Conservation (phyloP, 2,113 vertebrate species). For the Lepidothrix coronata region DNA sequence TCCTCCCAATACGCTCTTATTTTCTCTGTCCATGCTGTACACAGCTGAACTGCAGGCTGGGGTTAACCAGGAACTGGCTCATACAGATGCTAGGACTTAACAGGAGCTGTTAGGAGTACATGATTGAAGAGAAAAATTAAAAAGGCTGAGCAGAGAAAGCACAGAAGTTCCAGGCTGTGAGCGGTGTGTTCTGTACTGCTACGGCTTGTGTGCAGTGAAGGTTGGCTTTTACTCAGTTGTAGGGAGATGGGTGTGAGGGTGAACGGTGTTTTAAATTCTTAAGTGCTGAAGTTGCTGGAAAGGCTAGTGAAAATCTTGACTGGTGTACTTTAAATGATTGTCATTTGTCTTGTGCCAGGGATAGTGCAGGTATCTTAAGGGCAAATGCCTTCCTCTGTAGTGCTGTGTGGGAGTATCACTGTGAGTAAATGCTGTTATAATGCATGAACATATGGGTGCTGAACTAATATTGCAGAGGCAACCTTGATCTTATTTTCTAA, state of each 20-base stretch:
- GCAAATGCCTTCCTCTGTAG: not conserved
- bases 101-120: not conserved
- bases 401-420: not conserved
- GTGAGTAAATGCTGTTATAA: not conserved
- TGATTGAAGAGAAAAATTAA: not conserved
- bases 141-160: not conserved
- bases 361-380: not conserved
- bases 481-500: not conserved
- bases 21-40: not conserved
- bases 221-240: not conserved
- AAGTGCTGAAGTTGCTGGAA: not conserved
- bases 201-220: not conserved
- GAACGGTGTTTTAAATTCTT: not conserved
- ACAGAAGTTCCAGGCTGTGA: not conserved
- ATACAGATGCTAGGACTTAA: not conserved
- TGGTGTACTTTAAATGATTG: not conserved
- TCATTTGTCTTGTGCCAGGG: not conserved
- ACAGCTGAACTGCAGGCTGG: not conserved
- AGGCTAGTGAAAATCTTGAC: not conserved
- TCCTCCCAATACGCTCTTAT: not conserved
- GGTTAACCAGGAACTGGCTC: not conserved
- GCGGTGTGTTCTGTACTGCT: not conserved
- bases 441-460: not conserved
- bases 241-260: not conserved
- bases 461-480: not conserved